A percentile compares a stretch with the other conserved stretches of the same genome.
Conservation (phyloP, 2,113 vertebrate genomes). For the Litocranius walleri region DNA sequence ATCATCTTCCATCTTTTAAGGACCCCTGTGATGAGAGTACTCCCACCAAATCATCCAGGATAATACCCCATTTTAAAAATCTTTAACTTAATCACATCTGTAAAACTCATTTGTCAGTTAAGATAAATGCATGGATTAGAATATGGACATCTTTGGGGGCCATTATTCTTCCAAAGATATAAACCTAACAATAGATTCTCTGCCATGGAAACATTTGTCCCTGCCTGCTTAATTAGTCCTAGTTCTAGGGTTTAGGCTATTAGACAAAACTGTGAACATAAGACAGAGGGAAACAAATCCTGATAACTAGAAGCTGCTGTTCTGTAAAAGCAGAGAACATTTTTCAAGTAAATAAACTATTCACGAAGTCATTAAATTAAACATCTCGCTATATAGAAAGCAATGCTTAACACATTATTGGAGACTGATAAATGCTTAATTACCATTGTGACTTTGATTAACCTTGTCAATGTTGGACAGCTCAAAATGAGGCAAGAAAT, state of each 20-base stretch:
- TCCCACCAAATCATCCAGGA: not conserved
- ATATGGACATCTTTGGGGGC: not conserved
- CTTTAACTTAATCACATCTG: not conserved
- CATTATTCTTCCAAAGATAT: not conserved
- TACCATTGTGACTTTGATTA: constrained; percentile 40
- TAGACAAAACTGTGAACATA: not conserved
- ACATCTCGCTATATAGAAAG: not conserved
- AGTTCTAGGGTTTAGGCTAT: not conserved
- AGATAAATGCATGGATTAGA: not conserved
- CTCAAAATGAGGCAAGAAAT: constrained; percentile 2
- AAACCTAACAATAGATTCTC: not conserved
- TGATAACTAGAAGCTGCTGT: not conserved
- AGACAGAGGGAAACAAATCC: not conserved
- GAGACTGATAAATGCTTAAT: not conserved
- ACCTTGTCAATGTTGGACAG: not conserved
- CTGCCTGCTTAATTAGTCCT: not conserved
- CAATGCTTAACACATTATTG: not conserved
- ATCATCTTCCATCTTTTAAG: not conserved
- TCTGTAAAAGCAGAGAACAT: constrained; percentile 1
- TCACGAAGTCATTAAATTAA: not conserved
- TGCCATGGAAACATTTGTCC: not conserved
- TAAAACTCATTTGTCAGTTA: not conserved
- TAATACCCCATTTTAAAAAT: not conserved
- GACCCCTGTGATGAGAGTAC: not conserved
- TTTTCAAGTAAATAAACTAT: not conserved